Evolutionary conservation across 2,113 vertebrate genomes (phyloP), one percentile per base, ranked within the genome.

Genomic region (Mugil cephalus): DNA sequence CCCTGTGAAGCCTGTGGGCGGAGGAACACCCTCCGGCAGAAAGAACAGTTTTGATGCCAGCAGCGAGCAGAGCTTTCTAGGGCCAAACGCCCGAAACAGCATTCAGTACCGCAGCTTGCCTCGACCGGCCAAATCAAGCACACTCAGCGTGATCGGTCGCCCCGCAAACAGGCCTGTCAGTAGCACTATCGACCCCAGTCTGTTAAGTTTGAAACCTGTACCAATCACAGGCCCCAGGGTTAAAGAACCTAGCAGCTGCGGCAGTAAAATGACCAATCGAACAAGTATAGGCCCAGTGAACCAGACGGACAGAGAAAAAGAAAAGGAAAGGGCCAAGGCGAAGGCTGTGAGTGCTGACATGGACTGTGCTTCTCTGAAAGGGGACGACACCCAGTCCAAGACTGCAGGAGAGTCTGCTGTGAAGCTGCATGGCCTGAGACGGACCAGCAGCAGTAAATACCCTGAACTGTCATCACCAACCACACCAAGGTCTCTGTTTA

Each of bases 61-160:
- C 0, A 91, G 93, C 0, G 93, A 93, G 0, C 96, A 97, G 69
- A 95, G 96, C 12, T 99, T 99, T 82, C 83, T 98, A 66, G 95
- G 96, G 0, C 95, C 97, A 0, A 95, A 93, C 0, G 94, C 95
- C 64, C 95, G 98, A 6, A 94, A 95, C 78, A 97, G 96, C 90
- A 96, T 99, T 85, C 98, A 99, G 83, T 99, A 99, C 87, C 97
- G 97, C 75, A 99, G 97, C 91, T 93, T 99, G 69, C 98, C 97
- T 12, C 95, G 98, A 3, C 97, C 97, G 0, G 97, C 97, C 89
- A 99, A 99, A 77, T 97, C 97, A 36, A 98, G 96, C 83, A 93
- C 96, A 24, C 96, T 99, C 94, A 98, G 95, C 0, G 95, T 99
- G 75, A 98, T 96, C 0, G 95, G 97, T 7, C 94, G 96, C 1